Conservation (phyloP, 2,888 invertebrate species). For the Sceliomorpha sp. region DNA sequence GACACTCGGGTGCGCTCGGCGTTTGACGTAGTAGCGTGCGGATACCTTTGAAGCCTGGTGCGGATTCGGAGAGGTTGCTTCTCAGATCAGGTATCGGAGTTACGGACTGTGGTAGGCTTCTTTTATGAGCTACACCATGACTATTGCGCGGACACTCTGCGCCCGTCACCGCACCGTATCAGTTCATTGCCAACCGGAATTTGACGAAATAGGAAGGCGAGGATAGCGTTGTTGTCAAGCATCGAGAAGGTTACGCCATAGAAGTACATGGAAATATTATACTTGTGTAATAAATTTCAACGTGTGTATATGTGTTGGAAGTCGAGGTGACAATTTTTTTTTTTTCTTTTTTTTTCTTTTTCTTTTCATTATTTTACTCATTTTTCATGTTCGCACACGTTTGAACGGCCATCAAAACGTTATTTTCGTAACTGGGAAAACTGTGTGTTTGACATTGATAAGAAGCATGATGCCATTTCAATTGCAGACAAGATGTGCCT, state of each 20-base stretch:
- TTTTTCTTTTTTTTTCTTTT: conserved; percentile 2
- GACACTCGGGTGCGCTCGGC: neutral
- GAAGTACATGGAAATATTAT: conserved; percentile 74
- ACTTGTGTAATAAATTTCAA: conserved; percentile 65
- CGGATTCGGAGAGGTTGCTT: conserved; percentile 83
- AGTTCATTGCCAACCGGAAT: conserved; percentile 73
- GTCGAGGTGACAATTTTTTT: conserved; percentile 3
- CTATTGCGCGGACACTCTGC: conserved; percentile 87
- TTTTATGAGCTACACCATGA: conserved; percentile 92
- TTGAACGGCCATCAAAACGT: conserved; percentile 6
- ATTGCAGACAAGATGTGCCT: conserved; percentile 67
- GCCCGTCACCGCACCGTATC: conserved; percentile 75
- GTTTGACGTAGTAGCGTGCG: conserved; percentile 72
- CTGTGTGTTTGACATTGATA: conserved; percentile 76
- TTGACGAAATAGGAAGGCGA: conserved; percentile 78
- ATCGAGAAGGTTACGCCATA: conserved; percentile 78
- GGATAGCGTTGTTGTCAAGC: conserved; percentile 78
- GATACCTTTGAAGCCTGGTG: conserved; percentile 82
- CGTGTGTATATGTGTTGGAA: neutral
- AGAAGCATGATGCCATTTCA: conserved; percentile 75
- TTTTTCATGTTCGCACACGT: conserved; percentile 17
- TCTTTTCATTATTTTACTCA: conserved; percentile 25
- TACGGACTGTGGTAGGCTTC: conserved; percentile 91
- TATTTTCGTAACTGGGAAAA: conserved; percentile 13
- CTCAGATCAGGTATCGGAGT: conserved; percentile 93